These are phyloP conservation scores for Leptinotarsa peninsularis DNA, from an alignment of 2,888 invertebrate species.

Conservation along the genomic window DNA sequence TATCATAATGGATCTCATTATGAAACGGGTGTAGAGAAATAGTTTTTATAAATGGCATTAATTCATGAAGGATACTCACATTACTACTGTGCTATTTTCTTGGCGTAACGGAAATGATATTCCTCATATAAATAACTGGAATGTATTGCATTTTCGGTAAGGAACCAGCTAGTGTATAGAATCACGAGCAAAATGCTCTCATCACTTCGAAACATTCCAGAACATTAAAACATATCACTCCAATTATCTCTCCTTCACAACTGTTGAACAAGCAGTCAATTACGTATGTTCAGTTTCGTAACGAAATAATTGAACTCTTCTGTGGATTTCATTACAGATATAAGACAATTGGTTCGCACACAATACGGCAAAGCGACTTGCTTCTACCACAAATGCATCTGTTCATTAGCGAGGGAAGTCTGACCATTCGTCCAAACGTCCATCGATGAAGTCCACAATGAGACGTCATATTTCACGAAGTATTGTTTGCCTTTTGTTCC, in stretches of 20 bases:
- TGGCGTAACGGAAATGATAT: too few species aligned
- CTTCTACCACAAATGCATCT: slow-evolving; percentile 36
- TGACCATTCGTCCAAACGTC: slow-evolving; percentile 34
- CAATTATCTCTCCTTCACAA: background rate
- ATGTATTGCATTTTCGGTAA: too few species aligned
- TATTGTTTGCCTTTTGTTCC: slow-evolving; percentile 33
- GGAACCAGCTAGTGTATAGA: too few species aligned
- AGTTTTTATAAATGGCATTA: too few species aligned
- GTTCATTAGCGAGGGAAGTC: slow-evolving; percentile 37
- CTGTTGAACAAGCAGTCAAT: background rate
- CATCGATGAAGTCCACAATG: slow-evolving; percentile 35
- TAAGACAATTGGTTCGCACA: slow-evolving; percentile 3
- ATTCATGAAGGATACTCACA: too few species aligned
- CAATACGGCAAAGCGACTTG: slow-evolving; percentile 33
- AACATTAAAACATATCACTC: too few species aligned
- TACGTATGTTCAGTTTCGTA: background rate
- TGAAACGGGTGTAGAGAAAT: too few species aligned
- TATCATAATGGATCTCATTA: too few species aligned
- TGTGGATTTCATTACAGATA: slow-evolving; percentile 6
- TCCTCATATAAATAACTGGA: too few species aligned
- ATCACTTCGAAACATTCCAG: too few species aligned
- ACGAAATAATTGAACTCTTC: slow-evolving; percentile 6
- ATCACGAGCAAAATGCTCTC: too few species aligned
- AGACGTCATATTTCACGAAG: slow-evolving; percentile 35
- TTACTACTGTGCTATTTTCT: too few species aligned